Base-by-base conservation (phyloP, 2,113 vertebrate species). In the Carassius carassius region DNA sequence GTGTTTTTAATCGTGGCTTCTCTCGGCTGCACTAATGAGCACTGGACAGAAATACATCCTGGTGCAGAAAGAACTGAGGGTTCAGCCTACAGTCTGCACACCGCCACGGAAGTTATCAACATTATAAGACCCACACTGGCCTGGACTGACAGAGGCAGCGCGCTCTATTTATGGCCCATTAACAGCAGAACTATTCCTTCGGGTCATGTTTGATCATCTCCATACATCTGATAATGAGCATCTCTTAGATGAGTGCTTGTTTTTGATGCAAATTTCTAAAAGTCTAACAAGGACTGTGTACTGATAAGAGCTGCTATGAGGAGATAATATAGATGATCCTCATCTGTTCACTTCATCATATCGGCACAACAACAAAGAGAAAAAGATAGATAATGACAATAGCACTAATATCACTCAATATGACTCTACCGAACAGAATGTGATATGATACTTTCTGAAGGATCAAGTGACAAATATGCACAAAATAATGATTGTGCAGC, bases 21-120 rank as follows among this genome's bases (percentile, higher is more conserved):
- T 65, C 84, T 76, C 78, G 58, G 84, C 76, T 56, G 76, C 69
- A 37, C 77, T 91, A 90, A 91, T 87, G 89, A 89, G 89, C 35
- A 76, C 62, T 49, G 78, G 65, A 75, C 73, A 37, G 44, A 84
- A 83, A 90, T 78, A 85, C 62, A 86, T 51, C 8, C 78, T 32
- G 23, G 49, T 81, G 65, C 65, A 63, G 56, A 58, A 58, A 62
- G 49, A 81, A 78, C 75, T 63, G 37, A 86, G 65, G 60, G 58
- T 86, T 62, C 78, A 56, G 5, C 58, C 12, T 54, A 58, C 65
- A 70, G 37, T 79, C 32, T 25, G 63, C 51, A 56, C 65, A 56
- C 78, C 62, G 51, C 41, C 70, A 60, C 54, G 72, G 69, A 44
- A 73, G 56, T 76, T 77, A 62, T 86, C 65, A 76, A 67, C 70